Evolutionary conservation across 2,888 invertebrate species (phyloP), one percentile per base, ranked within the genome.

Genomic region (Sinotaia quadrata): DNA sequence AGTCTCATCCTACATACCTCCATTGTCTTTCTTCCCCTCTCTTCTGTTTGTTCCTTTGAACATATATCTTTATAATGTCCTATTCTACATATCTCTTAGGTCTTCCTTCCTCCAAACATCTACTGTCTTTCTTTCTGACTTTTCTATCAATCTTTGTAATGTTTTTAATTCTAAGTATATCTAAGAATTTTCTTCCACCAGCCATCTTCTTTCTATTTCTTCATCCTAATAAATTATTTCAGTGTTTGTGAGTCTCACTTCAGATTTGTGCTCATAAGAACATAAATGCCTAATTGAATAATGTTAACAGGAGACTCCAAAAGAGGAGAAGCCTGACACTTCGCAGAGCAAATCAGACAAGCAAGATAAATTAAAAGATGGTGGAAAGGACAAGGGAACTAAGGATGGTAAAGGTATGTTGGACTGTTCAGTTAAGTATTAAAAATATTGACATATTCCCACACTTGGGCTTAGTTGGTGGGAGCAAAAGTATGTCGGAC

Each of bases 291-390:
- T n/a, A 21, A n/a, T n/a, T n/a, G n/a, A n/a, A n/a, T n/a, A n/a
- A 27, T 36, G 37, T 24, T 0, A 33, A 5, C 59, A 81, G 81
- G 81, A 82, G 24, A 69, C 74, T 0, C 70, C 65, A 7, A 84
- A 81, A 60, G 81, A 81, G 31, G 83, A 83, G 36, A 80, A 81
- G 60, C 68, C 76, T 7, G 82, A 82, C 12, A 81, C 80, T 67
- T 74, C 78, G 7, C 73, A 73, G 2, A 77, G 71, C n/a, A 81
- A 81, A 56, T 71, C 76, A 27, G 83, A 84, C 61, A 81, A 75
- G 34, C 78, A 81, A 37, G 79, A 79, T 36, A 81, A 82, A 74
- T 81, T 76, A n/a, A 85, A 85, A 75, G 82, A 83, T 60, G 81
- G 78, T 7, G 80, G 78, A 21, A 83, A 84, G 68, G 85, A 84